These are phyloP conservation scores for Drosophila ananassae DNA, from an alignment of 1,140 invertebrate species.

Conservation along the genomic window DNA sequence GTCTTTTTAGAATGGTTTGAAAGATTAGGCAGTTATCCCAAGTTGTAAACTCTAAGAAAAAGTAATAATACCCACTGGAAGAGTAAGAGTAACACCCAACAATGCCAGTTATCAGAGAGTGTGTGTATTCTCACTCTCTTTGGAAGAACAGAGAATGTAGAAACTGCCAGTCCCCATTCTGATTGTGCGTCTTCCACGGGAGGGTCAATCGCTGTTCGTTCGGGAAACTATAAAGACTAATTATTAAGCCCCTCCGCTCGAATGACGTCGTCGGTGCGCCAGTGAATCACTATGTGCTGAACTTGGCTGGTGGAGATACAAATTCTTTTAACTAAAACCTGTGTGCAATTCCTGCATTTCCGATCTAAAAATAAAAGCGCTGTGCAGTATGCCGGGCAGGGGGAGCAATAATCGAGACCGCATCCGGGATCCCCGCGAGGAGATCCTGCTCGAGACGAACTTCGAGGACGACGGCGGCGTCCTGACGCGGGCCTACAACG, in stretches of 20 bases:
- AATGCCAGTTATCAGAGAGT: slow-evolving; percentile 20
- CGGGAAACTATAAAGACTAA: slow-evolving; percentile 23
- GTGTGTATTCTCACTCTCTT: slow-evolving; percentile 4
- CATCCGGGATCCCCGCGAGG: slow-evolving; percentile 79
- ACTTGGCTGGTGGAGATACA: not conserved
- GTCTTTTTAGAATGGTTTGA: not conserved
- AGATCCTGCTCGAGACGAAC: slow-evolving; percentile 83
- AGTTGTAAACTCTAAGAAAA: not conserved
- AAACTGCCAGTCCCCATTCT: slow-evolving; percentile 2
- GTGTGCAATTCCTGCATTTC: slow-evolving; percentile 7
- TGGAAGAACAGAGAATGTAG: slow-evolving; percentile 1
- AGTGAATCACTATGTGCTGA: slow-evolving; percentile 26
- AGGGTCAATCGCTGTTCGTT: slow-evolving; percentile 17
- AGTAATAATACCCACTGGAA: not conserved
- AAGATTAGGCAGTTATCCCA: not conserved
- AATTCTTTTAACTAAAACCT: slow-evolving; percentile 17
- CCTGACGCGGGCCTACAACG: slow-evolving; percentile 80
- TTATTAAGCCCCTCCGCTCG: slow-evolving; percentile 18
- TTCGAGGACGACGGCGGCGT: slow-evolving; percentile 83
- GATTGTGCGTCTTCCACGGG: slow-evolving; percentile 7
- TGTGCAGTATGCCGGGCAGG: slow-evolving; percentile 65
- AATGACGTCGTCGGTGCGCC: slow-evolving; percentile 11
- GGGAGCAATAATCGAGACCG: slow-evolving; percentile 77
- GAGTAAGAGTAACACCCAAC: not conserved
- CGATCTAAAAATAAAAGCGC: slow-evolving; percentile 13